These are phyloP conservation scores for Acanthoscelides obtectus DNA, from an alignment of 2,888 invertebrate genomes.

Conservation along the genomic window DNA sequence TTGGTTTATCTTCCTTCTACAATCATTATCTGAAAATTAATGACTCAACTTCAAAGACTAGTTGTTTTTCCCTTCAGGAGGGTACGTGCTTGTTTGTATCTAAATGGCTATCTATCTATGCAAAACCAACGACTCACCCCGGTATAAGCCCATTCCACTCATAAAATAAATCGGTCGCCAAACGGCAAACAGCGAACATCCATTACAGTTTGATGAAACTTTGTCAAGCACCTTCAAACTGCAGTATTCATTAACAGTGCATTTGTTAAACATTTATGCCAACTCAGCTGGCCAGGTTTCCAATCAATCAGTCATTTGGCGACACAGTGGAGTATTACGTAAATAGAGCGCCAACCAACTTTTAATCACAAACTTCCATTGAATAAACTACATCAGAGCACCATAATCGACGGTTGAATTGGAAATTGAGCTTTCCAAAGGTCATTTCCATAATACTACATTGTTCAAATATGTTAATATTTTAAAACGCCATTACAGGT, in stretches of 20 bases:
- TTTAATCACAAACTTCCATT: background rate
- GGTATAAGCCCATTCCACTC: too few relatives aligned
- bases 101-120: background rate
- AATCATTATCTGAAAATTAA: too few relatives aligned
- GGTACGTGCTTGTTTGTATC: too few relatives aligned
- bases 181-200: background rate
- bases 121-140: background rate
- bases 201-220: background rate
- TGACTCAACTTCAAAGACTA: too few relatives aligned
- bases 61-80: too few relatives aligned
- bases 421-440: too few relatives aligned
- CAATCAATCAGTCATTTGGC: background rate
- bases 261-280: background rate
- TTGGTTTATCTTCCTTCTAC: too few relatives aligned
- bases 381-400: background rate
- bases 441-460: too few relatives aligned
- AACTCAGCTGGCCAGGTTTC: background rate
- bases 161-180: background rate
- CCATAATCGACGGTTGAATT: too few relatives aligned
- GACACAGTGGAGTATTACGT: background rate
- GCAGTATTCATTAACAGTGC: background rate
- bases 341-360: background rate
- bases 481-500: too few relatives aligned
- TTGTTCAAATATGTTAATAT: too few relatives aligned
- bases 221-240: background rate